These are phyloP conservation scores for Ophion ventricosus DNA, from an alignment of 2,888 invertebrate genomes.

Conservation along the genomic window DNA sequence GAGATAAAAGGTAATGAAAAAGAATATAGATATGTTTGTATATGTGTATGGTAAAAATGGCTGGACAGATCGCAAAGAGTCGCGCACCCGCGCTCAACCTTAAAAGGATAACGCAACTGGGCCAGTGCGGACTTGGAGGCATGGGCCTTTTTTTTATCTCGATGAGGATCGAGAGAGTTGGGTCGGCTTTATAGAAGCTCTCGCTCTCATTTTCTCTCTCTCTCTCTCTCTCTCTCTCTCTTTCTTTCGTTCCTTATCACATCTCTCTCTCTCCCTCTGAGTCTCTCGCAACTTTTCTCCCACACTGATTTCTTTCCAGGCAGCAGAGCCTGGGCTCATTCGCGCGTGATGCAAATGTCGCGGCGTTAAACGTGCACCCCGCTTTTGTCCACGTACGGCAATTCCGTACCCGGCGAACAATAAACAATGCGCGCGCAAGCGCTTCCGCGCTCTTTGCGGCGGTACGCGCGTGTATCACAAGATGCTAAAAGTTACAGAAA, in stretches of 20 bases:
- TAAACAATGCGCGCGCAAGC: slow-evolving; percentile 68
- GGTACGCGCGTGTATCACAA: slow-evolving; percentile 22
- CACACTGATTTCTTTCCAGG: slow-evolving; percentile 3
- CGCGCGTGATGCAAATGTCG: slow-evolving; percentile 68
- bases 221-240: slow-evolving; percentile 43
- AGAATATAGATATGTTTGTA: not conserved
- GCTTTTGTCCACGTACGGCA: slow-evolving; percentile 61
- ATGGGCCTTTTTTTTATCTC: slow-evolving; percentile 68
- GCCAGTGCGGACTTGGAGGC: slow-evolving; percentile 34
- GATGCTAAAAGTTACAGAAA: not conserved
- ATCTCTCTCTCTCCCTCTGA: slow-evolving; percentile 35
- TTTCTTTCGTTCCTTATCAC: slow-evolving; percentile 16
- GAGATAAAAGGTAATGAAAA: slow-evolving; percentile 48
- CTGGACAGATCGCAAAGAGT: slow-evolving; percentile 58
- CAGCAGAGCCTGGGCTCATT: slow-evolving; percentile 4
- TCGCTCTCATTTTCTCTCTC: slow-evolving; percentile 24
- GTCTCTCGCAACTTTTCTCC: not conserved
- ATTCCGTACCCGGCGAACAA: slow-evolving; percentile 69
- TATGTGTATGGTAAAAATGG: slow-evolving; percentile 5
- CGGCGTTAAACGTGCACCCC: slow-evolving; percentile 69
- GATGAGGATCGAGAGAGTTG: slow-evolving; percentile 68
- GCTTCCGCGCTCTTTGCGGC: slow-evolving; percentile 33
- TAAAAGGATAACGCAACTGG: slow-evolving; percentile 67
- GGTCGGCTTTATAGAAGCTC: slow-evolving; percentile 26
- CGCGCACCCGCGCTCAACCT: slow-evolving; percentile 66